A percentile compares a stretch with the other conserved stretches of the same genome.
phyloP scores from a whole-genome alignment of 2,888 invertebrate species.

The Erannis defoliaria region DNA sequence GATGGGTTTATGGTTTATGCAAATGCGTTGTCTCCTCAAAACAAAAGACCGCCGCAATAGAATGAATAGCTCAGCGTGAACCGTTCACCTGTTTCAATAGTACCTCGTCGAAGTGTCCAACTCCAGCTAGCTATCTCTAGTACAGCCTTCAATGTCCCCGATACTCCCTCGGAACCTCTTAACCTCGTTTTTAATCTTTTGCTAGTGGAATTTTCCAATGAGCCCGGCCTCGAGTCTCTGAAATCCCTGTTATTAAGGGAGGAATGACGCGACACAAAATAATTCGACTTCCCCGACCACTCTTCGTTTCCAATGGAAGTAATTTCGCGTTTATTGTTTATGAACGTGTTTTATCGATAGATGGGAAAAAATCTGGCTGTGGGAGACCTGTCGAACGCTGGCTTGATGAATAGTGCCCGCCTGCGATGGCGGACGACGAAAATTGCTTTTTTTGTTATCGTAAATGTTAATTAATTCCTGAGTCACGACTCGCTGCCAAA shows the following conservation, averaged over 20 bases:
- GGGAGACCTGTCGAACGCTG: conserved; percentile 29
- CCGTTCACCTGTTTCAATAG: conserved; percentile 18
- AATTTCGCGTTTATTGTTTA: conserved; percentile 49
- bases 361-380: conserved; percentile 25
- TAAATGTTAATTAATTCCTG: conserved; percentile 25
- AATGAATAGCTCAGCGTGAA: not conserved
- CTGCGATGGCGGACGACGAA: conserved; percentile 12
- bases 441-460: conserved; percentile 26
- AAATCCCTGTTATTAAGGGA: conserved; percentile 32
- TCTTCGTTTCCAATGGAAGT: conserved; percentile 44
- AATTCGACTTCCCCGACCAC: conserved; percentile 31
- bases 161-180: conserved; percentile 18
- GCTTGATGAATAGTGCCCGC: conserved; percentile 31
- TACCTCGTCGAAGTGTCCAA: conserved; percentile 9
- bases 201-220: conserved; percentile 37
- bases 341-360: conserved; percentile 39
- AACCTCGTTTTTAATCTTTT: conserved; percentile 43
- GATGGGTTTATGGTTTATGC: conserved; percentile 2
- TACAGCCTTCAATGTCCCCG: conserved; percentile 9
- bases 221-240: conserved; percentile 24
- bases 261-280: conserved; percentile 32
- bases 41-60: conserved; percentile 10
- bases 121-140: conserved; percentile 8
- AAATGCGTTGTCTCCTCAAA: not conserved
- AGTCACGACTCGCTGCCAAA: conserved; percentile 18